A percentile compares a stretch with the other conserved stretches of the same genome.
Evolutionary conservation across 2,113 vertebrate genomes (phyloP).

Genomic region (Atherinomorus stipes): DNA sequence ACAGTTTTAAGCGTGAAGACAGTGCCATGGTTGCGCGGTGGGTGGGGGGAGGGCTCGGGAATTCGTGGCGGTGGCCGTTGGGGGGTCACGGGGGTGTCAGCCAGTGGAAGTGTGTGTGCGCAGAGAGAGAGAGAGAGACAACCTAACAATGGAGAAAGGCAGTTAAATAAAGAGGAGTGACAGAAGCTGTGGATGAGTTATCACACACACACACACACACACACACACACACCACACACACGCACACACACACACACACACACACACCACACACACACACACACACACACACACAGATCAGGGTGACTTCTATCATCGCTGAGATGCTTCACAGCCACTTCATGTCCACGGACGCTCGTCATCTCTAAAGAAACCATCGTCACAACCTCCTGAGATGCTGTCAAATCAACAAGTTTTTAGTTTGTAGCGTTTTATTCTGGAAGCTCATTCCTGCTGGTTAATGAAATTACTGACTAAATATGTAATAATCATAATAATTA

Average conservation of each 20-base stretch:
- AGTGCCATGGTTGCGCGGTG: constrained; percentile 87
- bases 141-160: constrained; percentile 46
- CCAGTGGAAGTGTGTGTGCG: constrained; percentile 34
- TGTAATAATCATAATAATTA: no score
- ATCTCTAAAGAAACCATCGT: not conserved
- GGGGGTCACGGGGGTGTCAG: constrained; percentile 52
- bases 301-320: no score
- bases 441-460: no score
- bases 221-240: no score
- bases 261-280: no score
- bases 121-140: constrained; percentile 10
- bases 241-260: no score
- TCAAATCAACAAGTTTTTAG: no score
- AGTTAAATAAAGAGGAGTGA: not conserved
- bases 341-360: not conserved
- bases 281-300: no score
- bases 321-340: not conserved
- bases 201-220: no score
- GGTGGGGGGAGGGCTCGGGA: constrained; percentile 20
- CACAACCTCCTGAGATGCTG: not conserved
- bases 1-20: constrained; percentile 95
- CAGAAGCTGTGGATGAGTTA: not conserved
- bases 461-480: no score
- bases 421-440: no score
- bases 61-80: constrained; percentile 4